Evolutionary conservation across 2,797 vertebrate genomes (phyloP).

Genomic region (Poeciliopsis gracilis): DNA sequence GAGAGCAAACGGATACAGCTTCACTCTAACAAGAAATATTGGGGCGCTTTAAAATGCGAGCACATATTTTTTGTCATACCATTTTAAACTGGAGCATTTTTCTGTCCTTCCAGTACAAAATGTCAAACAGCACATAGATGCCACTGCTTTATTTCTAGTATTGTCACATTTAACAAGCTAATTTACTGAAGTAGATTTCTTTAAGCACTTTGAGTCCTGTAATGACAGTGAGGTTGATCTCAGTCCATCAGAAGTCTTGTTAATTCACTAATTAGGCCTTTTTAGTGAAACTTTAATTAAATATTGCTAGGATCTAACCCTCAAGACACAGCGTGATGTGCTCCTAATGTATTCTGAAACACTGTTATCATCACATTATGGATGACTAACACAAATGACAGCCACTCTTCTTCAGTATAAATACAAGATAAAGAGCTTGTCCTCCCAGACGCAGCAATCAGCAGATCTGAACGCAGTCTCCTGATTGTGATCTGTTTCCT

Average conservation of each 20-base stretch:
- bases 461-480: conserved; percentile 60
- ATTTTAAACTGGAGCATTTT: background rate
- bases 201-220: background rate
- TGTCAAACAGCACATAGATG: background rate
- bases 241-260: conserved; percentile 19
- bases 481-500: conserved; percentile 75
- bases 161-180: background rate
- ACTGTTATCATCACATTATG: conserved; percentile 54
- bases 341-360: conserved; percentile 35
- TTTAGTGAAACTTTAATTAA: conserved; percentile 17
- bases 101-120: background rate
- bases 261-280: conserved; percentile 12
- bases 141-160: background rate
- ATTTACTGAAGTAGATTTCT: background rate
- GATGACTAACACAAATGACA: conserved; percentile 49
- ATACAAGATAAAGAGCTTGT: conserved; percentile 50
- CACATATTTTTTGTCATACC: background rate
- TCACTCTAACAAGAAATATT: background rate
- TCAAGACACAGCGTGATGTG: conserved; percentile 14
- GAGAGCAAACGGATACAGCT: background rate
- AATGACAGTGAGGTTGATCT: conserved; percentile 19
- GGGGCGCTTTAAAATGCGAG: background rate
- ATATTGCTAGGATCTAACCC: conserved; percentile 29
- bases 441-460: conserved; percentile 64
- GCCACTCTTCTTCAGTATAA: conserved; percentile 40